phyloP scores from a whole-genome alignment of 2,797 vertebrate species.

The Phrynocephalus forsythii region DNA sequence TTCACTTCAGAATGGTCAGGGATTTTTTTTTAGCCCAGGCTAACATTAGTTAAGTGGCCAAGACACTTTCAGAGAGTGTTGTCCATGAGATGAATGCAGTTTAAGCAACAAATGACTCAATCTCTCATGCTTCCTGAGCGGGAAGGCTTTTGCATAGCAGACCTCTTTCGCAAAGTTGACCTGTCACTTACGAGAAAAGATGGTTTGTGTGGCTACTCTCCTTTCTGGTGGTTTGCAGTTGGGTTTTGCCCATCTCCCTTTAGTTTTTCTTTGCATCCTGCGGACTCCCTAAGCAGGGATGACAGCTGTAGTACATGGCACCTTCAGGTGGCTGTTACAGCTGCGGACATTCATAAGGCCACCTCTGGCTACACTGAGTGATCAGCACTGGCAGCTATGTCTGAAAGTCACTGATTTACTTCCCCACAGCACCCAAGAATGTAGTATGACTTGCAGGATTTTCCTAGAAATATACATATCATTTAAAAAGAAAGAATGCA shows the following conservation, averaged over 20 bases:
- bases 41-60: slow-evolving; percentile 48
- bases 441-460: too few relatives aligned
- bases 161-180: background rate
- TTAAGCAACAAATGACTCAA: background rate
- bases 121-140: too few relatives aligned
- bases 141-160: background rate
- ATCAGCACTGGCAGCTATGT: too few relatives aligned
- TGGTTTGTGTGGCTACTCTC: background rate
- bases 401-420: too few relatives aligned
- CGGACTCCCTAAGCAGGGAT: background rate
- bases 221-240: too few relatives aligned
- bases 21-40: slow-evolving; percentile 42
- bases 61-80: slow-evolving; percentile 7
- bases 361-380: too few relatives aligned
- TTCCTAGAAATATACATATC: too few relatives aligned
- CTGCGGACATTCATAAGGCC: too few relatives aligned
- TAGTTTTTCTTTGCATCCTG: background rate
- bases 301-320: too few relatives aligned
- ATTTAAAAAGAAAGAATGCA: too few relatives aligned
- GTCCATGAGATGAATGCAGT: slow-evolving; percentile 32
- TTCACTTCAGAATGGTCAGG: slow-evolving; percentile 55
- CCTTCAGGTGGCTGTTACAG: too few relatives aligned
- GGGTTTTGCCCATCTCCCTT: background rate
- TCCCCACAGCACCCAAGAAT: background rate
- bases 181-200: background rate